Percentiles rank a stretch among this genome's conserved stretches.
Evolutionary conservation across 2,888 invertebrate genomes (phyloP).

Genomic region (Cetonia aurata): DNA sequence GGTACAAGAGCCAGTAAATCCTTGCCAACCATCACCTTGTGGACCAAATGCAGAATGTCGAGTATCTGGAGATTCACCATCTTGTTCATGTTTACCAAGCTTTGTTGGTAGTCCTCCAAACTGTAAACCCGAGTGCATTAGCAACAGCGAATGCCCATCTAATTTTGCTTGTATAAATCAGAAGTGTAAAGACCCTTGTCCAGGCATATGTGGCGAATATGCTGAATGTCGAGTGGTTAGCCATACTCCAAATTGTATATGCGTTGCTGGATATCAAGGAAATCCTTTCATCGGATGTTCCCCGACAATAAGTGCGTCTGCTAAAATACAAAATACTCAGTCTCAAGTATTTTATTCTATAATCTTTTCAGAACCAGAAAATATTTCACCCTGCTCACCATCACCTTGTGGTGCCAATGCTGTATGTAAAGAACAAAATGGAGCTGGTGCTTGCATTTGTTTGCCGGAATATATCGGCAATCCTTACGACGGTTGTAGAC

Average conservation of each 20-base stretch:
- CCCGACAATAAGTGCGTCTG: conserved; percentile 45
- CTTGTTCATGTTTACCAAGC: conserved; percentile 69
- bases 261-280: conserved; percentile 75
- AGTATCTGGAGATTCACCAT: conserved; percentile 67
- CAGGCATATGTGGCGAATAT: conserved; percentile 78
- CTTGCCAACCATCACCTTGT: conserved; percentile 67
- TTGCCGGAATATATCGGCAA: conserved; percentile 80
- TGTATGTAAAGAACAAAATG: conserved; percentile 74
- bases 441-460: conserved; percentile 78
- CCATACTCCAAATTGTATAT: conserved; percentile 76
- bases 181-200: conserved; percentile 82
- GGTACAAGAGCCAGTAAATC: conserved; percentile 58
- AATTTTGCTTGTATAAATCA: conserved; percentile 80
- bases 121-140: conserved; percentile 77
- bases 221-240: conserved; percentile 82
- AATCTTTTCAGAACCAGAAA: conserved; percentile 64
- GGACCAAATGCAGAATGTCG: conserved; percentile 67
- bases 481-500: conserved; percentile 82
- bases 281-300: conserved; percentile 78
- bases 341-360: conserved; percentile 54
- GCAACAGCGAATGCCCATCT: conserved; percentile 78
- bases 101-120: conserved; percentile 68
- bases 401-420: conserved; percentile 80
- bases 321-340: conserved; percentile 48
- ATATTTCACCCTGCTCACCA: conserved; percentile 73